Conservation (phyloP, 2,113 vertebrate species). For the Ploceus nigricollis region DNA sequence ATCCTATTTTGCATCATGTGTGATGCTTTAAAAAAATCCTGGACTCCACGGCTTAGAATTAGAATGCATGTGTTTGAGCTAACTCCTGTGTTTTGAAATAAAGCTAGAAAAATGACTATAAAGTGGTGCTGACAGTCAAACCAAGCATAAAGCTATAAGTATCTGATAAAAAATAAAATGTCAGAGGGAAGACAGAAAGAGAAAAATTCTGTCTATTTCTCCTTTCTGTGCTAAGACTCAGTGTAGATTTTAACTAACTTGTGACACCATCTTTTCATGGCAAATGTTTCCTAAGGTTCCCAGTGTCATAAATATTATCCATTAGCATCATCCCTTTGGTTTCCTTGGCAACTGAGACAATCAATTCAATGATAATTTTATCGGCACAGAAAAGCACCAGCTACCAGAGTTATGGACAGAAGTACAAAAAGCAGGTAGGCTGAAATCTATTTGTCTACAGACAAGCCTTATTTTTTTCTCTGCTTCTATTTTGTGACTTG, state of each 20-base stretch:
- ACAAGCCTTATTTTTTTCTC: conserved; percentile 34
- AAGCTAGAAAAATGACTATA: not conserved
- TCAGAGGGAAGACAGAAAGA: not conserved
- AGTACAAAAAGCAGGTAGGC: conserved; percentile 44
- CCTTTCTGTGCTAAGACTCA: not conserved
- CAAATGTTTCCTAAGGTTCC: conserved; percentile 69
- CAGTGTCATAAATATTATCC: conserved; percentile 73
- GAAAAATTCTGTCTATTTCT: not conserved
- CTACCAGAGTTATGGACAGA: conserved; percentile 45
- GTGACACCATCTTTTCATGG: conserved; percentile 65
- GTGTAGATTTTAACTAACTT: conserved; percentile 45
- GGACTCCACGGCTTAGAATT: not conserved
- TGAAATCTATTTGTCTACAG: not conserved
- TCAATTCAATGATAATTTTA: conserved; percentile 70
- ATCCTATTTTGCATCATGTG: not conserved
- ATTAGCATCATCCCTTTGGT: conserved; percentile 71
- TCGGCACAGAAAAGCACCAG: conserved; percentile 51
- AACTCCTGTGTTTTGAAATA: not conserved
- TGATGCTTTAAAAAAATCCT: not conserved
- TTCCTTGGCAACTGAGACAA: conserved; percentile 73
- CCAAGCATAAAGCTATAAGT: not conserved
- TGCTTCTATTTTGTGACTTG: conserved; percentile 25
- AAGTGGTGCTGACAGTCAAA: conserved; percentile 19
- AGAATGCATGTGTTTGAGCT: not conserved
- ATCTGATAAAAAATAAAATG: conserved; percentile 7